Base-by-base conservation (phyloP, 2,113 vertebrate genomes). In the Caranx ignobilis region DNA sequence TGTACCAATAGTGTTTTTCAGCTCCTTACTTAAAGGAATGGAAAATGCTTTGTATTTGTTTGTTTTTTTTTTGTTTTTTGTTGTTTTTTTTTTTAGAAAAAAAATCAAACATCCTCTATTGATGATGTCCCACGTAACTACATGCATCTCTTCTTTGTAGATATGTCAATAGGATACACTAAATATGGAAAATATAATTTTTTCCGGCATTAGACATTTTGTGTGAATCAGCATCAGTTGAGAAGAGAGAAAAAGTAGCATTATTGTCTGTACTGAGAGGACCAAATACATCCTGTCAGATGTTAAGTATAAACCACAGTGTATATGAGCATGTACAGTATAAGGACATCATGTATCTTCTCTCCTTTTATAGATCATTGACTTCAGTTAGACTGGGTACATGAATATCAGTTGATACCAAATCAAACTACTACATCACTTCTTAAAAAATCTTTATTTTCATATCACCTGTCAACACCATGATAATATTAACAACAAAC, bases 291-390 rank as follows among this genome's bases (percentile, higher is more conserved):
- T 88, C 77, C 71, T 82, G 87, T 91, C 86, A 90, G 90, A 87
- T 84, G 75, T 81, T 79, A 71, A 64, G 79, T 81, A 76, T 85
- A 83, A 76, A 73, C 71, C 70, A 75, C 79, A 87, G 69, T 89
- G 81, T 88, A 91, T 80, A 88, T 85, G 77, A 88, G 89, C 88
- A 91, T 93, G 90, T 92, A 90, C 73, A 91, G 81, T 82, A 79
- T 84, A 83, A 83, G 75, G 82, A 88, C 75, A 86, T 85, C 73
- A 66, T 86, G 74, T 89, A 86, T 68, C 71, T 88, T 78, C 82
- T 57, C 75, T 84, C 69, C 60, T 86, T 86, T 88, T 61, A 74
- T 79, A 75, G 70, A 74, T 55, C 52, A 64, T 80, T 48, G 65
- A 75, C 77, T 75, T 89, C 56, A 85, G 80, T 55, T 80, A 81